Percentiles rank a stretch among this genome's conserved stretches.
Conservation (phyloP, 1,140 invertebrate genomes). For the Lepidostoma basale region DNA sequence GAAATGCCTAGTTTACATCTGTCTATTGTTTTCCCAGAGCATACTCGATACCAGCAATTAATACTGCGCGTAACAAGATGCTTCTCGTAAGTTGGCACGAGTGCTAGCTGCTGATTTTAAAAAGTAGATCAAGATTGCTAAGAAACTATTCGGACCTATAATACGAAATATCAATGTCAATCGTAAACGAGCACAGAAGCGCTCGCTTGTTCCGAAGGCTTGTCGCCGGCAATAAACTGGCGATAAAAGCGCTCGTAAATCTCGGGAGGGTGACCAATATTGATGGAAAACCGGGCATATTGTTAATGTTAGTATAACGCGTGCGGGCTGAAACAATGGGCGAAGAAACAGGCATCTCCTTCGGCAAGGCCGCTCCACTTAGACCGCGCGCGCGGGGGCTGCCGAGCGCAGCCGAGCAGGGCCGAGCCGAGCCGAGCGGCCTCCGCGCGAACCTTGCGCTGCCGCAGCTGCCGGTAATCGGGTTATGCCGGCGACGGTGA, state of each 20-base stretch:
- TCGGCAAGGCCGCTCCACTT: neutral
- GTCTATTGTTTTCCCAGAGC: neutral
- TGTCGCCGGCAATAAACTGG: conserved; percentile 5
- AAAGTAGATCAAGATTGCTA: conserved; percentile 7
- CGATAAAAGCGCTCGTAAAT: conserved; percentile 11
- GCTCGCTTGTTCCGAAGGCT: neutral
- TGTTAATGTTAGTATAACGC: neutral
- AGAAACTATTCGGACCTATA: neutral
- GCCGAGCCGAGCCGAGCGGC: neutral
- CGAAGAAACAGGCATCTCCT: conserved; percentile 16
- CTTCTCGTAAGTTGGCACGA: neutral
- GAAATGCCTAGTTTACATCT: neutral
- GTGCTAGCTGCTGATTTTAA: neutral
- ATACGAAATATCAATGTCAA: conserved; percentile 2
- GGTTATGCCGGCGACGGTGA: neutral
- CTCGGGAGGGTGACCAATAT: conserved; percentile 15
- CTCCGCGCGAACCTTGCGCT: neutral
- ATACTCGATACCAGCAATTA: neutral
- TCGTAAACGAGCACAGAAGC: neutral
- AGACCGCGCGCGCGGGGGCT: neutral
- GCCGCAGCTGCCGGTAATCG: neutral
- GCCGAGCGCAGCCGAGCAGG: neutral
- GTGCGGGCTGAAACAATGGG: conserved; percentile 12
- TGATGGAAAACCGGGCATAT: neutral
- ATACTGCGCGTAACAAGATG: neutral